Evolutionary conservation across 2,888 invertebrate genomes (phyloP).

Genomic region (Ommatoiulus sabulosus): DNA sequence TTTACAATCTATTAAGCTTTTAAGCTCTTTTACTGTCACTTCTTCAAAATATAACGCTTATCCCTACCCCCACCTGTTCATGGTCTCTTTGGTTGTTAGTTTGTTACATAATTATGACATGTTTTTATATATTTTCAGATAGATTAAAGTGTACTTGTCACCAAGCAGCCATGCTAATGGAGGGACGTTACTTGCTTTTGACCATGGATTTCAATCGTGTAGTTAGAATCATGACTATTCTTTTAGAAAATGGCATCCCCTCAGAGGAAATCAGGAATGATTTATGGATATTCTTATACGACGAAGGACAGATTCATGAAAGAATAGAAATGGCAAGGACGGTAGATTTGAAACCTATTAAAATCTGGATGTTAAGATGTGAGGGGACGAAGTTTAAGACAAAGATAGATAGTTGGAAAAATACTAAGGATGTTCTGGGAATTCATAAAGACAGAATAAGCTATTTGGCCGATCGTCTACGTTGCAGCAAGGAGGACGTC

Average conservation of each 20-base stretch:
- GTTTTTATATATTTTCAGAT: slow-evolving; percentile 3
- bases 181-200: background rate
- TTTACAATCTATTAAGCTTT: no score
- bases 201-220: slow-evolving; percentile 7
- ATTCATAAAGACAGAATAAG: slow-evolving; percentile 41
- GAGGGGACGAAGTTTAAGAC: slow-evolving; percentile 13
- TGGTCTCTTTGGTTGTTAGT: no score
- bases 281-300: background rate
- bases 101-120: no score
- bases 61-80: no score
- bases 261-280: slow-evolving; percentile 25
- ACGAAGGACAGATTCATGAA: slow-evolving; percentile 23
- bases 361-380: slow-evolving; percentile 53
- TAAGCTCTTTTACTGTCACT: no score
- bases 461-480: slow-evolving; percentile 21
- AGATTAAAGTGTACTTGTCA: background rate
- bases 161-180: background rate
- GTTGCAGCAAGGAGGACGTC: slow-evolving; percentile 42
- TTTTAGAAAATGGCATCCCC: background rate
- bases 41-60: no score
- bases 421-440: slow-evolving; percentile 13
- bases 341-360: background rate
- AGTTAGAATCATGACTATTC: background rate
- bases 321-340: background rate
- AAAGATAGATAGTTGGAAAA: background rate